phyloP scores from a whole-genome alignment of 2,797 vertebrate genomes.

The Acanthornis magna region DNA sequence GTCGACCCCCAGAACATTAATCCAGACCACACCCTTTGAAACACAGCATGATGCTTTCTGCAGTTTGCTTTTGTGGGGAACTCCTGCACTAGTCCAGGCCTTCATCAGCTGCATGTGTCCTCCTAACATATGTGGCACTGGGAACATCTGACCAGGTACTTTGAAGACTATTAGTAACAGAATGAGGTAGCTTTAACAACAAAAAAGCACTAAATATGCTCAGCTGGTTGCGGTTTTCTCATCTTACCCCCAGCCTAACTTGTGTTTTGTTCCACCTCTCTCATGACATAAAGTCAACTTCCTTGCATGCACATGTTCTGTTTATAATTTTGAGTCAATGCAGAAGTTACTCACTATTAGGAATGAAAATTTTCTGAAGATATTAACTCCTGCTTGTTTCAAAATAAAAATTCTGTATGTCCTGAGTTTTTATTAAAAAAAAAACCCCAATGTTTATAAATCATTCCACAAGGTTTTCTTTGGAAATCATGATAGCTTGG shows the following conservation, averaged over 20 bases:
- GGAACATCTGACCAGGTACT: neutral
- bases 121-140: neutral
- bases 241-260: neutral
- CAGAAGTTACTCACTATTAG: neutral
- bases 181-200: neutral
- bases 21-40: neutral
- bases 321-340: neutral
- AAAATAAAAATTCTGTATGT: neutral
- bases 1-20: neutral
- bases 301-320: neutral
- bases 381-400: neutral
- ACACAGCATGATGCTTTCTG: neutral
- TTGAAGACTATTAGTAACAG: neutral
- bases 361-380: neutral
- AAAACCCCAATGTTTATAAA: neutral
- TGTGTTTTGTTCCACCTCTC: neutral
- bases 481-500: accelerated
- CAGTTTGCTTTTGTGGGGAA: neutral
- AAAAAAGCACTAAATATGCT: neutral
- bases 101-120: neutral
- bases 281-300: neutral
- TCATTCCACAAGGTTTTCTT: neutral
- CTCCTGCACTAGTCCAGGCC: neutral
- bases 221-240: neutral
- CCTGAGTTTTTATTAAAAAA: neutral